Evolutionary conservation across 1,140 invertebrate species (phyloP).

Genomic region (Penaeus chinensis): DNA sequence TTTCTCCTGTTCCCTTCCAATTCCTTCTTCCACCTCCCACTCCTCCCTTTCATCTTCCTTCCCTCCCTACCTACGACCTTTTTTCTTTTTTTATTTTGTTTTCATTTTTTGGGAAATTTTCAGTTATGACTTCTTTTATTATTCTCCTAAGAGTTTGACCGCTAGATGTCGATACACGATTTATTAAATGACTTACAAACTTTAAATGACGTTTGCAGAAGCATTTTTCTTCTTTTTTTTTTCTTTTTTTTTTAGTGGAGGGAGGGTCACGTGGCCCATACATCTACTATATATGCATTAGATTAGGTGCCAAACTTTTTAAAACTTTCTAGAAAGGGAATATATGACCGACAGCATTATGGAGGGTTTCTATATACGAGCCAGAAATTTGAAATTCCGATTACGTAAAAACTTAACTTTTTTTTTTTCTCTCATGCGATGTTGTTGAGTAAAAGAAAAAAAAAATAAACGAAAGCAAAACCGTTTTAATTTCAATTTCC

Average conservation of each 20-base stretch:
- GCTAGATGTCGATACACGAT: too few species aligned
- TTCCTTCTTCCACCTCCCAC: neutral
- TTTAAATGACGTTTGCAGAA: too few species aligned
- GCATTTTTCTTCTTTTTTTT: neutral
- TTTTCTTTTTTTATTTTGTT: neutral
- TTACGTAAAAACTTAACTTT: neutral
- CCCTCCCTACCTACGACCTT: neutral
- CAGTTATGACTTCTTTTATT: too few species aligned
- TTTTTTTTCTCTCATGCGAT: too few species aligned
- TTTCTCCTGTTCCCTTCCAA: neutral
- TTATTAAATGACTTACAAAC: too few species aligned
- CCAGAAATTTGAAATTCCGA: slow-evolving; percentile 1
- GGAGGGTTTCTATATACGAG: neutral
- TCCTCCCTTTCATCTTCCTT: neutral
- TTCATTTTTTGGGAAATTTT: neutral
- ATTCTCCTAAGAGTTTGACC: too few species aligned
- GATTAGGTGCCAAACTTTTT: slow-evolving; percentile 18
- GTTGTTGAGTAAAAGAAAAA: too few species aligned
- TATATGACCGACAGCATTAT: neutral
- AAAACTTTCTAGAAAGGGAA: slow-evolving; percentile 6
- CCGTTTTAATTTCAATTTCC: too few species aligned
- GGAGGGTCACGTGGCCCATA: neutral
- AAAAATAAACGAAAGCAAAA: too few species aligned
- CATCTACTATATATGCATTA: slow-evolving; percentile 26
- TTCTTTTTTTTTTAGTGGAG: neutral